Conservation (phyloP, 1,140 invertebrate genomes). For the Ceratosolen fusciceps region DNA sequence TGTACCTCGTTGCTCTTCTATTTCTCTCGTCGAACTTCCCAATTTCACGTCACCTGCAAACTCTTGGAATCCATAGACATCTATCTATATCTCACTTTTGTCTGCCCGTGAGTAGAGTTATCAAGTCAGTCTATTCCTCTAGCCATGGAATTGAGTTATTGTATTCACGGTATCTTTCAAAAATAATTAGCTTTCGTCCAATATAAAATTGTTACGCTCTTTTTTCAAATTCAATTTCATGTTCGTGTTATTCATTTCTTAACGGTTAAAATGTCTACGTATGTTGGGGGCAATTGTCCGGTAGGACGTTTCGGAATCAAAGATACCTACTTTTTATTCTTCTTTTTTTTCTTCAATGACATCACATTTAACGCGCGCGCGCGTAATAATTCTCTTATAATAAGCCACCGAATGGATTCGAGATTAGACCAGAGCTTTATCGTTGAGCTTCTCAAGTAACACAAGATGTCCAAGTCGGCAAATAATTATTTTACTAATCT, state of each 20-base stretch:
- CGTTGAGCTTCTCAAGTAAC: not conserved
- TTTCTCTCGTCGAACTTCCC: constrained; percentile 1
- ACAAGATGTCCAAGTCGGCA: not conserved
- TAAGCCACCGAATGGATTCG: not conserved
- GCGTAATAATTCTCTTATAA: not conserved
- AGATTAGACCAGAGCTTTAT: not conserved
- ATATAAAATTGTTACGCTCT: too few relatives aligned
- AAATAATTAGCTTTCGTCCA: constrained; percentile 35
- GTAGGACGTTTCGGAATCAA: not conserved
- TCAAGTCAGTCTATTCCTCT: constrained; percentile 15
- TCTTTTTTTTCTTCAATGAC: not conserved
- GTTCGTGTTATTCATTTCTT: too few relatives aligned
- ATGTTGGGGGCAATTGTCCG: too few relatives aligned
- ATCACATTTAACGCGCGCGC: not conserved
- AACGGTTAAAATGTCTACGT: too few relatives aligned
- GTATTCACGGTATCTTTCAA: constrained; percentile 3
- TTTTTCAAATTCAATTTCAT: not conserved
- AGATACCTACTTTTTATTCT: not conserved
- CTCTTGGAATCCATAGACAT: constrained; percentile 4
- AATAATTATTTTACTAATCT: too few relatives aligned
- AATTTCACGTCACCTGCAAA: constrained; percentile 57
- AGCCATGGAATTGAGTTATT: not conserved
- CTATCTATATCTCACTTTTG: constrained; percentile 31
- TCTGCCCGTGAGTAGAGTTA: not conserved
- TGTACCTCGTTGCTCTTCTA: constrained; percentile 54